Evolutionary conservation across 2,888 invertebrate genomes (phyloP).

Genomic region (Megamerina dolium): DNA sequence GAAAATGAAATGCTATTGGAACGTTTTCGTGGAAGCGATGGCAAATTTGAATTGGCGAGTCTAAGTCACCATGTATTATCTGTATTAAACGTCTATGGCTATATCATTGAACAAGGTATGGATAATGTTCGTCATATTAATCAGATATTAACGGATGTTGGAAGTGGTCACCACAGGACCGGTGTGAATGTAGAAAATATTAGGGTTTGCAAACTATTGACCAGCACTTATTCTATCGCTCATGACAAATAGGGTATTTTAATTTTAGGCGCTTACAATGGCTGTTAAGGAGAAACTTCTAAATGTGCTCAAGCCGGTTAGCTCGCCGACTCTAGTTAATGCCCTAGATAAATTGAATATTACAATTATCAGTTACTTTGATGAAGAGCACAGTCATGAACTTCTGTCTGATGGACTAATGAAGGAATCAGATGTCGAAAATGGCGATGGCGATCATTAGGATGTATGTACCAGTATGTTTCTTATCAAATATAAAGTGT

Average conservation of each 20-base stretch:
- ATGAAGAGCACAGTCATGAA: no score
- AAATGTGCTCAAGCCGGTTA: slow-evolving; percentile 16
- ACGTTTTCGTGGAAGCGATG: slow-evolving; percentile 24
- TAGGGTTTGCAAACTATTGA: slow-evolving; percentile 22
- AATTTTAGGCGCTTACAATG: background rate
- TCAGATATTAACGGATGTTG: slow-evolving; percentile 21
- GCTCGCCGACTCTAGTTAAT: slow-evolving; percentile 24
- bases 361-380: no score
- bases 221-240: background rate
- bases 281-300: slow-evolving; percentile 17
- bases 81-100: slow-evolving; percentile 25
- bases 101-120: slow-evolving; percentile 31
- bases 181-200: slow-evolving; percentile 17
- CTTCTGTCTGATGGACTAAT: no score
- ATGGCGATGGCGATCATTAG: no score
- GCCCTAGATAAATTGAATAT: slow-evolving; percentile 26
- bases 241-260: background rate
- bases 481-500: no score
- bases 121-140: slow-evolving; percentile 24
- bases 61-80: slow-evolving; percentile 28
- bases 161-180: slow-evolving; percentile 14
- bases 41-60: slow-evolving; percentile 20
- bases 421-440: no score
- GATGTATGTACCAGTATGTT: no score
- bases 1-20: slow-evolving; percentile 25